Evolutionary conservation across 2,113 vertebrate genomes (phyloP), one percentile per base, ranked within the genome.

Genomic region (Oriolus oriolus): DNA sequence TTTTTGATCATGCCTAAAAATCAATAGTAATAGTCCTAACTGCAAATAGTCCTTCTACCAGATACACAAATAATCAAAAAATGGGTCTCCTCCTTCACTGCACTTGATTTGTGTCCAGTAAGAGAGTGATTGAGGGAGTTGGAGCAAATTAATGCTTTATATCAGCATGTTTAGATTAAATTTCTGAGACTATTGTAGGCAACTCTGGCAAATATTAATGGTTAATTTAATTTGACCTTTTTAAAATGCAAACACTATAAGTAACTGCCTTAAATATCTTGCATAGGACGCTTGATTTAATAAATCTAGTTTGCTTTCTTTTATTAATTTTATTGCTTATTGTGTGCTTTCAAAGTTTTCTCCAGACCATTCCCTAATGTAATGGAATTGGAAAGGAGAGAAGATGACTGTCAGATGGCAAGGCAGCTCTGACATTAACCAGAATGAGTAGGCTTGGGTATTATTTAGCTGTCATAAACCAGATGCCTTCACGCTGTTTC

Each of bases 171-270:
- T 89, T 60, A 73, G 37, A 77, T 81, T 70, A 77, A 35, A 35
- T 87, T 87, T 73, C 54, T 13, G 39, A 82, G 49, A n/a, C 31
- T 66, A 76, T 47, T 85, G 9, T 66, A 41, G 35, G 53, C 30
- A 75, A 63, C 6, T 27, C 3, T 5, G 12, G 10, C 0, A 1
- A 81, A 95, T 93, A 82, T 68, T 50, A 95, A 87, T 52, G 26
- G 57, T 61, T 90, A 85, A 95, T 82, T 94, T 83, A 92, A 76
- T 84, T 56, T 87, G 49, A 91, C 78, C 69, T 84, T 95, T 95
- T 90, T 1, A 79, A 85, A 94, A 93, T 78, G 44, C n/a, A 82
- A 74, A 18, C 23, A 31, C 28, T 28, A 1, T 60, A 77, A 78
- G 64, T 42, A 84, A 78, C 24, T 60, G 18, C 15, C 65, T 79